Base-by-base conservation (phyloP, 2,888 invertebrate genomes). In the Mesorhabditis sp. region DNA sequence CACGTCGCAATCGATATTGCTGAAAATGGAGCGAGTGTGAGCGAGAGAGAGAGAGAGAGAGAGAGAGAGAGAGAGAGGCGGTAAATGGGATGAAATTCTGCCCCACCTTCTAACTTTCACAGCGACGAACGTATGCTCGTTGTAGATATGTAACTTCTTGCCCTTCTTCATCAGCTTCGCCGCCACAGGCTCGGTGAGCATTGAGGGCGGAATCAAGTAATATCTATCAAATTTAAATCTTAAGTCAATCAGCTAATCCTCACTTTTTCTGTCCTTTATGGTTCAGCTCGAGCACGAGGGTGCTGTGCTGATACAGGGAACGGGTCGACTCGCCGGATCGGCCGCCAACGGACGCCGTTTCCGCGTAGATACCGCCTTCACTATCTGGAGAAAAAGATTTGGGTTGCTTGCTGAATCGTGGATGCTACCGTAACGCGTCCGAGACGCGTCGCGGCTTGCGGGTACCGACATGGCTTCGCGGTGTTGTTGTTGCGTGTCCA, bases 121-220 rank as follows among this genome's bases (percentile, higher is more conserved):
- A 4, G 86, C 86, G 7, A 86, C 85, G 71, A 86, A 86, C 10
- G 84, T 84, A 74, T 86, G 86, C 62, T 82, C 83, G 72, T 86
- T 85, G 77, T 80, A 82, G 66, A 86, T 79, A 70, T 86, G 86
- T 65, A 86, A 77, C 70, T 86, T 86, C 72, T 83, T 83, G 43
- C 86, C 86, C 63, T 77, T 75, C 70, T 76, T 74, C 82, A 85
- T 80, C 66, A 85, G 67, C 43, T 81, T 74, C 50, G 74, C 71
- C 4, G 81, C 80, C 4, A 76, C 79, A 15, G 82, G 77, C 68
- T 82, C 78, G 41, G 72, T 71, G 43, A 81, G 70, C 73, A 83
- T 77, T 67, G 78, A 75, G 43, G 83, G 76, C 43, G 85, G 85
- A 41, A 85, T 83, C 63, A 82, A 64, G 72, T 81, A 85, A 66